phyloP scores from a whole-genome alignment of 1,140 invertebrate genomes.

The Drosophila kurseongensis region DNA sequence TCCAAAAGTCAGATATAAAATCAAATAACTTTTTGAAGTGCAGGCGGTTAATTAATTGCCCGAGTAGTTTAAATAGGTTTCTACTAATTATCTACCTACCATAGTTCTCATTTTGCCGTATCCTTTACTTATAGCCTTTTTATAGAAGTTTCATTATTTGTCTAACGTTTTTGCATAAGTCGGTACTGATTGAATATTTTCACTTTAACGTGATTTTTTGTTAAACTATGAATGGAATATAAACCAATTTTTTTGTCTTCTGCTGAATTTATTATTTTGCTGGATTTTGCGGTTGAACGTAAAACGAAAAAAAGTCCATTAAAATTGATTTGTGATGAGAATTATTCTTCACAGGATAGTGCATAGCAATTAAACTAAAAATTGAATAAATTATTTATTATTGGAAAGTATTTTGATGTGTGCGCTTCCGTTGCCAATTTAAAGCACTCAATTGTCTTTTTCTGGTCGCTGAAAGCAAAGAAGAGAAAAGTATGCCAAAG shows the following conservation, averaged over 20 bases:
- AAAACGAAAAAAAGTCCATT: constrained; percentile 15
- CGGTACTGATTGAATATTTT: constrained; percentile 12
- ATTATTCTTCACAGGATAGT: constrained; percentile 1
- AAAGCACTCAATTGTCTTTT: constrained; percentile 23
- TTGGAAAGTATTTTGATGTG: constrained; percentile 26
- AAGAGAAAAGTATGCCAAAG: constrained; percentile 24
- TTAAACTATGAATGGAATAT: constrained; percentile 20
- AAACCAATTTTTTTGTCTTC: constrained; percentile 2
- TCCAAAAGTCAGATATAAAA: too few species aligned
- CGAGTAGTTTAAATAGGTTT: too few species aligned
- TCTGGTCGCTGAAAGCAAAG: constrained; percentile 40
- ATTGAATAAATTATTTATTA: constrained; percentile 26
- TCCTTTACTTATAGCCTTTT: background rate
- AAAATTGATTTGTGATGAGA: constrained; percentile 22
- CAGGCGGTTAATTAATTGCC: too few species aligned
- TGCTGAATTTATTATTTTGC: constrained; percentile 9
- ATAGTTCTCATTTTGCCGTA: too few species aligned
- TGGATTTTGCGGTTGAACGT: constrained; percentile 4
- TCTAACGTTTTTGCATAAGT: constrained; percentile 2
- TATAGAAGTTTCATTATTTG: background rate
- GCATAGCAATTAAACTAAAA: constrained; percentile 45
- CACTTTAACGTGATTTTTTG: constrained; percentile 9
- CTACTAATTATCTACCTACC: too few species aligned
- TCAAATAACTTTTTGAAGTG: too few species aligned
- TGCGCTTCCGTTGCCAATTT: constrained; percentile 27